phyloP scores from a whole-genome alignment of 2,113 vertebrate genomes.

The Ptychochromis oligacanthus region DNA sequence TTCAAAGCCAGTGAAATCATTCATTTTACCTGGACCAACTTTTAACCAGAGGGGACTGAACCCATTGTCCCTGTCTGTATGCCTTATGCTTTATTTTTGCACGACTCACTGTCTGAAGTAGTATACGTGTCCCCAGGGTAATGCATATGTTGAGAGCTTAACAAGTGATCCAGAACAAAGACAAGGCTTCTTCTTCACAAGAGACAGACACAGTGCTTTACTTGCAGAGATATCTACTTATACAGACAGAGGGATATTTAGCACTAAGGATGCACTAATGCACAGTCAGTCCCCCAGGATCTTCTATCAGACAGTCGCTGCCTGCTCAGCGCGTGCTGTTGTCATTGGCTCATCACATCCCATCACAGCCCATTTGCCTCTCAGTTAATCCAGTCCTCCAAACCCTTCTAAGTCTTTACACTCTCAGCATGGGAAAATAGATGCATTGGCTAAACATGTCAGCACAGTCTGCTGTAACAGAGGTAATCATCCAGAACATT shows the following conservation, averaged over 20 bases:
- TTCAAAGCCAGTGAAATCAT: slow-evolving; percentile 26
- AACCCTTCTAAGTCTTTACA: slow-evolving; percentile 52
- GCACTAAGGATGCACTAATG: slow-evolving; percentile 45
- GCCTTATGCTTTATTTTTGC: slow-evolving; percentile 25
- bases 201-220: neutral
- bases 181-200: slow-evolving; percentile 16
- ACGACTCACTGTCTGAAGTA: slow-evolving; percentile 12
- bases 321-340: slow-evolving; percentile 51
- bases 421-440: slow-evolving; percentile 59
- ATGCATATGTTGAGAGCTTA: slow-evolving; percentile 43
- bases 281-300: slow-evolving; percentile 51
- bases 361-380: slow-evolving; percentile 72
- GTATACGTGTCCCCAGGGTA: slow-evolving; percentile 13
- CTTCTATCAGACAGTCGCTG: slow-evolving; percentile 18
- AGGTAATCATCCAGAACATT: slow-evolving; percentile 62
- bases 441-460: slow-evolving; percentile 59
- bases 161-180: slow-evolving; percentile 51
- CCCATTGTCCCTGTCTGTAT: slow-evolving; percentile 1
- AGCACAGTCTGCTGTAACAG: slow-evolving; percentile 38
- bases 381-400: slow-evolving; percentile 57
- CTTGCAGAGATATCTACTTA: slow-evolving; percentile 16
- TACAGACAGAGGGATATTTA: slow-evolving; percentile 23
- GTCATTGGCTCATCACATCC: slow-evolving; percentile 66
- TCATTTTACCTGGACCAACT: neutral
- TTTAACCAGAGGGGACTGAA: slow-evolving; percentile 3